A percentile compares a stretch with the other conserved stretches of the same genome.
phyloP scores from a whole-genome alignment of 2,113 vertebrate species.

The Xenopus tropicalis region UCB_Xtro_10.0 CM004445.2:99662501-99663000 shows the following conservation, averaged over 20 bases:
- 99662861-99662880: conserved; percentile 74
- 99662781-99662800: conserved; percentile 79
- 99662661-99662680: conserved; percentile 80
- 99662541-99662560: conserved; percentile 54
- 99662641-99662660: conserved; percentile 83
- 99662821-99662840: conserved; percentile 79
- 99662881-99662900: conserved; percentile 67
- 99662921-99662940: conserved; percentile 73
- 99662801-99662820: conserved; percentile 87
- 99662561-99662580: conserved; percentile 58
- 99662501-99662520: no score
- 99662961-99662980: conserved; percentile 72
- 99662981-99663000: conserved; percentile 62
- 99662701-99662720: conserved; percentile 74
- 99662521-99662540: conserved; percentile 70
- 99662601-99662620: conserved; percentile 68
- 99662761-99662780: conserved; percentile 98
- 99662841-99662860: conserved; percentile 75
- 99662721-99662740: conserved; percentile 82
- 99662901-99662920: conserved; percentile 69
- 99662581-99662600: conserved; percentile 68
- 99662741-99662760: conserved; percentile 97
- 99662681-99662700: conserved; percentile 83
- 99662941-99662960: conserved; percentile 72
- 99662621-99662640: conserved; percentile 56